phyloP scores from a whole-genome alignment of 2,888 invertebrate species.

The Apamea epomidion region DNA sequence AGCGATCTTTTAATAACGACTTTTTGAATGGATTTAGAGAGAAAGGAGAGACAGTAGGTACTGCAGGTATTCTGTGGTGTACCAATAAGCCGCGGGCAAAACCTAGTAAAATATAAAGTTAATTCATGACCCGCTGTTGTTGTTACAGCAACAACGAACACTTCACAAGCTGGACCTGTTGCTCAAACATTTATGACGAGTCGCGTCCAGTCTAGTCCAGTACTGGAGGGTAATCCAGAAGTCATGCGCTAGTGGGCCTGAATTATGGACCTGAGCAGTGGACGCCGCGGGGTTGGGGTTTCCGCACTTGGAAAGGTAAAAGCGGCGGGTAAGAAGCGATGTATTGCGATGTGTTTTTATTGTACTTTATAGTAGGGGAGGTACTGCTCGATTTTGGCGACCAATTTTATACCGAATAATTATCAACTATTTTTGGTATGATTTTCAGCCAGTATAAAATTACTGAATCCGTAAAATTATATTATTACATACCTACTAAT shows the following conservation, averaged over 20 bases:
- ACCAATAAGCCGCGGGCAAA: neutral
- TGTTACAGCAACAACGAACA: constrained; percentile 26
- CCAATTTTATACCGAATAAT: too few relatives aligned
- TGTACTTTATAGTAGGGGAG: too few relatives aligned
- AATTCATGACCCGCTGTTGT: constrained; percentile 9
- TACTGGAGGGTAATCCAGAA: constrained; percentile 49
- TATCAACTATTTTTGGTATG: too few relatives aligned
- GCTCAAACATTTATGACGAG: constrained; percentile 52
- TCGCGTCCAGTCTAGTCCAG: constrained; percentile 28
- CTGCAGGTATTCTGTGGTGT: too few relatives aligned
- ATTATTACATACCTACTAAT: too few relatives aligned
- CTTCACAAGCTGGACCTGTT: constrained; percentile 49
- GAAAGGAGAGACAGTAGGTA: too few relatives aligned
- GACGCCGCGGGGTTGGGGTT: constrained; percentile 25
- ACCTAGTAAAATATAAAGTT: neutral
- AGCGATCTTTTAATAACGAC: too few relatives aligned
- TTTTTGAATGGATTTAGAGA: too few relatives aligned
- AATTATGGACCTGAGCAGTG: constrained; percentile 49
- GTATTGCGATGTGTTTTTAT: too few relatives aligned
- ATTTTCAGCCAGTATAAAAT: too few relatives aligned
- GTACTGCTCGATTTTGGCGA: too few relatives aligned
- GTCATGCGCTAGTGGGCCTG: constrained; percentile 46
- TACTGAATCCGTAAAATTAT: too few relatives aligned
- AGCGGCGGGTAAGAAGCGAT: constrained; percentile 2
- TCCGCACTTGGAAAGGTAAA: constrained; percentile 32